Evolutionary conservation across 2,888 invertebrate species (phyloP), one percentile per base, ranked within the genome.

Genomic region (Petrolisthes cinctipes): DNA sequence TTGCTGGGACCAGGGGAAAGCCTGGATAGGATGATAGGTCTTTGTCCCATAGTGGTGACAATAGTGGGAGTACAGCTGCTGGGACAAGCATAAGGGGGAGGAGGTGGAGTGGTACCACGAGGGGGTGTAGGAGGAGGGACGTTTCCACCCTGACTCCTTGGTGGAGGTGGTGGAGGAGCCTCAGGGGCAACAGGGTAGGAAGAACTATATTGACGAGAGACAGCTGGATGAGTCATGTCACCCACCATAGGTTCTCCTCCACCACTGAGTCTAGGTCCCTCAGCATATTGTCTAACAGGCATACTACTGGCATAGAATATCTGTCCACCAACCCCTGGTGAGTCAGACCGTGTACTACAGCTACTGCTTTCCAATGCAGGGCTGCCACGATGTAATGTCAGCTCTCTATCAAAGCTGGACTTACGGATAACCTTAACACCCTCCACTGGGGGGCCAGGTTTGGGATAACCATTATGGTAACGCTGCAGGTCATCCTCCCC

Each of bases 271-370:
- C 54, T 88, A 78, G 75, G 89, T 82, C 82, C 88, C 89, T 76
- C 85, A 75, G 85, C 75, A 89, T 90, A 91, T 82, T 91, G 85
- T 84, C 91, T 82, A 89, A 91, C 78, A 83, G 90, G 66, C 83
- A 89, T 76, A 68, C 80, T 83, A 82, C 76, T 85, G 82, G 75
- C 78, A 82, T 88, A 88, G n/a, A 71, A 78, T n/a, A 82, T 85
- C 61, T 87, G 87, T 9, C 83, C 87, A 54, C 88, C 88, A 53
- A 9, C 94, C 91, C 97, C 95, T 20, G 97, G 97, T 92, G 97
- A 97, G 92, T 97, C 97, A 6, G 97, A 97, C 85, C 97, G 94
- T 78, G 97, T 97, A 92, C 97, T 97, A 82, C 83, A 97, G 23
- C 97, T 97, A 85, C 96, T 97, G 92, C 97, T 97, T 89, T 97